Evolutionary conservation across 2,888 invertebrate species (phyloP).

Genomic region (Drosophila kuntzei): DNA sequence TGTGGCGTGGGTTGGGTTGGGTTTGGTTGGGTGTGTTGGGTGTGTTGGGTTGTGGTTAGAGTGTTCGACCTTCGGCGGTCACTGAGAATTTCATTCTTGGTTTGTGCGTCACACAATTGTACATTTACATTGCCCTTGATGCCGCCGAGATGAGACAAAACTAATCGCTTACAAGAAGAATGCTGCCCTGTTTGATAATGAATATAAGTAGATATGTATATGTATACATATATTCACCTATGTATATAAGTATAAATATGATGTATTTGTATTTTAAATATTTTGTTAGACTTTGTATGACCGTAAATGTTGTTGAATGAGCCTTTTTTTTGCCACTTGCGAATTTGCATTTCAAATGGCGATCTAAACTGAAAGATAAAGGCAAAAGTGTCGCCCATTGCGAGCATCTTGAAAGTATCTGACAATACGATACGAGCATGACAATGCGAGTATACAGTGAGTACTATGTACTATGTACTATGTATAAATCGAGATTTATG

Average conservation of each 20-base stretch:
- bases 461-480: too few relatives aligned
- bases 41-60: constrained; percentile 20
- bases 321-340: constrained; percentile 33
- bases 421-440: constrained; percentile 29
- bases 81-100: constrained; percentile 46
- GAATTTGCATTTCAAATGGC: constrained; percentile 70
- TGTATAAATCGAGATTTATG: constrained; percentile 41
- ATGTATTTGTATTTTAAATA: constrained; percentile 3
- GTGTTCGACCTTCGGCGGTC: constrained; percentile 52
- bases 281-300: constrained; percentile 14
- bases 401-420: constrained; percentile 33
- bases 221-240: constrained; percentile 18
- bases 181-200: constrained; percentile 52
- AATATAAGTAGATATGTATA: constrained; percentile 23
- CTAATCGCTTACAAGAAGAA: constrained; percentile 51
- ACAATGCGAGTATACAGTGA: constrained; percentile 1
- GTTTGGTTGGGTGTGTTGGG: background rate
- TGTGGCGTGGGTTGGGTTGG: constrained; percentile 11
- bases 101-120: constrained; percentile 61
- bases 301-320: constrained; percentile 28
- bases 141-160: constrained; percentile 31
- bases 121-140: constrained; percentile 54
- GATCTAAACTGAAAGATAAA: constrained; percentile 66
- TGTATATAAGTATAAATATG: constrained; percentile 7
- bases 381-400: constrained; percentile 49